Conservation (phyloP, 2,113 vertebrate species). For the Anguilla rostrata region DNA sequence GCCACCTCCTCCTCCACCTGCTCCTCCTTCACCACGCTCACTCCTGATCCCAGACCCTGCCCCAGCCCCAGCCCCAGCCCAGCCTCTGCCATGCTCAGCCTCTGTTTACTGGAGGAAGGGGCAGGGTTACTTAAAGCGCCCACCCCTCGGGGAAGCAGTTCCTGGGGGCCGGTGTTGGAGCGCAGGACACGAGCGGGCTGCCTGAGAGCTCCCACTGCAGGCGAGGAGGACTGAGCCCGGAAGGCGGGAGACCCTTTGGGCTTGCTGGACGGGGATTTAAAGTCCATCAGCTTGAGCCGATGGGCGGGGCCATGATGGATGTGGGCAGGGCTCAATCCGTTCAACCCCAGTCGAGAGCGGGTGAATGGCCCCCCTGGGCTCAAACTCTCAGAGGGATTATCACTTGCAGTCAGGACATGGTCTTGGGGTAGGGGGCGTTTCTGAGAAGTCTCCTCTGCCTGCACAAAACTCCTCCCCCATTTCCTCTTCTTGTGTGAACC, state of each 20-base stretch:
- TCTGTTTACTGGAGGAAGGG: slow-evolving; percentile 38
- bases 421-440: background rate
- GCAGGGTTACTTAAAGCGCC: too few relatives aligned
- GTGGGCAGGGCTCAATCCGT: slow-evolving; percentile 51
- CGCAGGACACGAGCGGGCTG: background rate
- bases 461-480: background rate
- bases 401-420: background rate
- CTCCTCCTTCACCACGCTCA: slow-evolving; percentile 62
- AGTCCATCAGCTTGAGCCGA: slow-evolving; percentile 78
- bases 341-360: background rate
- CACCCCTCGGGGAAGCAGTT: background rate
- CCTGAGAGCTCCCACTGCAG: background rate
- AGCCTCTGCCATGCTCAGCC: slow-evolving; percentile 18
- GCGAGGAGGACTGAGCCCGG: slow-evolving; percentile 32
- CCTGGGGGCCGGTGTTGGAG: background rate
- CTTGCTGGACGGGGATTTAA: slow-evolving; percentile 73
- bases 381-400: background rate
- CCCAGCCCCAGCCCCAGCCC: slow-evolving; percentile 42
- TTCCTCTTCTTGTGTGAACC: slow-evolving; percentile 26
- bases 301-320: slow-evolving; percentile 51
- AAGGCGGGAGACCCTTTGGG: slow-evolving; percentile 40
- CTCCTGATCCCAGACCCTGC: slow-evolving; percentile 47
- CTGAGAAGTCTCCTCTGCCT: slow-evolving; percentile 2
- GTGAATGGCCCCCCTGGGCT: background rate
- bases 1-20: slow-evolving; percentile 55